Conservation (phyloP, 2,797 vertebrate species). For the Steatocranus sp. region DNA sequence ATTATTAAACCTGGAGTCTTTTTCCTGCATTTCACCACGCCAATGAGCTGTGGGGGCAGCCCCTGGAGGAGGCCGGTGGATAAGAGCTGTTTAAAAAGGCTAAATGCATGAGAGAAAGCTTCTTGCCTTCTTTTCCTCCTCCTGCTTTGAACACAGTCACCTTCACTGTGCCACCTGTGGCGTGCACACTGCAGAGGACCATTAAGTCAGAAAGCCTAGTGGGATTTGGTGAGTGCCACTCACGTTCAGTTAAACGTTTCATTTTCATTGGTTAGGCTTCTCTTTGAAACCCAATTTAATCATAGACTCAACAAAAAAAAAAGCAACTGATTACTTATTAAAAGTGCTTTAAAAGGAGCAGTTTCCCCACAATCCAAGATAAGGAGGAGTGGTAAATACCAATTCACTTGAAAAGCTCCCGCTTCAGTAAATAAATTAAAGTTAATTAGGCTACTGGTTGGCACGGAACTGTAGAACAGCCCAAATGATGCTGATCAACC, state of each 20-base stretch:
- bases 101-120: not conserved
- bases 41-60: constrained; percentile 35
- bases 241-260: not conserved
- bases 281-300: not conserved
- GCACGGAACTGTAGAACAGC: not conserved
- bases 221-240: not conserved
- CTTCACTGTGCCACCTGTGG: constrained; percentile 14
- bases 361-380: not conserved
- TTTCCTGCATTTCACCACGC: constrained; percentile 58
- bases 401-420: not conserved
- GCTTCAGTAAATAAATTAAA: not conserved
- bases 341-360: not conserved
- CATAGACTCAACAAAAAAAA: not conserved
- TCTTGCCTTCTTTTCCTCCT: not conserved
- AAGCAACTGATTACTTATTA: not conserved
- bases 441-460: not conserved
- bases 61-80: constrained; percentile 1
- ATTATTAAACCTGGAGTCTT: constrained; percentile 70
- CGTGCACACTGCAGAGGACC: not conserved
- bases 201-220: not conserved
- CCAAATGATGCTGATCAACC: constrained; percentile 3
- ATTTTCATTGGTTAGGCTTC: not conserved
- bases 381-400: not conserved
- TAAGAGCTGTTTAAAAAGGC: not conserved
- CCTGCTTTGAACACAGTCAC: not conserved